Conservation (phyloP, 2,888 invertebrate species). For the Chymomyza amoena region DNA sequence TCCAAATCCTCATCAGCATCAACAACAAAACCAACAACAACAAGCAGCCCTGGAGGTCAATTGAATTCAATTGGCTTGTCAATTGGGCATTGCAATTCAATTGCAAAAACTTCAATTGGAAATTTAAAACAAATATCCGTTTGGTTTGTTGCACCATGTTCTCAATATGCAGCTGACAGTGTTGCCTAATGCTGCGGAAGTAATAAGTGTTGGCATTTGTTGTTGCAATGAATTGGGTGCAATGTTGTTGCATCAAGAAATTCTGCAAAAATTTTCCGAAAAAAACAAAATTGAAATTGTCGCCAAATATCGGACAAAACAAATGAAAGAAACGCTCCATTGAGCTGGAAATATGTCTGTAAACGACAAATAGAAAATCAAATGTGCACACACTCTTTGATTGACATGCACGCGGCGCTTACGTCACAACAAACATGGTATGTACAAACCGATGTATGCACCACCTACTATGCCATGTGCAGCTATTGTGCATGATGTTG, state of each 20-base stretch:
- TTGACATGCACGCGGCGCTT: conserved; percentile 20
- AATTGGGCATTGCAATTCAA: conserved; percentile 64
- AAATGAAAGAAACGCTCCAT: conserved; percentile 22
- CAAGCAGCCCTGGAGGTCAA: conserved; percentile 33
- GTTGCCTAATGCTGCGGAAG: conserved; percentile 63
- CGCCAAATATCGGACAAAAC: conserved; percentile 2
- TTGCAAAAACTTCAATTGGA: conserved; percentile 57
- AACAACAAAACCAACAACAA: background rate
- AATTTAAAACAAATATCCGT: conserved; percentile 62
- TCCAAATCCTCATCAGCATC: background rate
- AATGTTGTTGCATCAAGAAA: background rate
- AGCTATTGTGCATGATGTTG: background rate
- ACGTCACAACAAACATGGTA: conserved; percentile 4
- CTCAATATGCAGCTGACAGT: conserved; percentile 22
- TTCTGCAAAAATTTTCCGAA: too few species aligned
- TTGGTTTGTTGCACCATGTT: conserved; percentile 3
- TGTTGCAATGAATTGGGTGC: background rate
- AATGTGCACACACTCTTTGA: conserved; percentile 36
- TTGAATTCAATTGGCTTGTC: conserved; percentile 63
- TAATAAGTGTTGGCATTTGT: conserved; percentile 38
- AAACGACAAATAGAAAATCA: conserved; percentile 55
- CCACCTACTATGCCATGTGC: background rate
- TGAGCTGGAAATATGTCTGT: conserved; percentile 45
- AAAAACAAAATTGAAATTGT: background rate
- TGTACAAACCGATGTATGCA: background rate